These are phyloP conservation scores for Sturmia bella DNA, from an alignment of 2,888 invertebrate species.

Conservation along the genomic window DNA sequence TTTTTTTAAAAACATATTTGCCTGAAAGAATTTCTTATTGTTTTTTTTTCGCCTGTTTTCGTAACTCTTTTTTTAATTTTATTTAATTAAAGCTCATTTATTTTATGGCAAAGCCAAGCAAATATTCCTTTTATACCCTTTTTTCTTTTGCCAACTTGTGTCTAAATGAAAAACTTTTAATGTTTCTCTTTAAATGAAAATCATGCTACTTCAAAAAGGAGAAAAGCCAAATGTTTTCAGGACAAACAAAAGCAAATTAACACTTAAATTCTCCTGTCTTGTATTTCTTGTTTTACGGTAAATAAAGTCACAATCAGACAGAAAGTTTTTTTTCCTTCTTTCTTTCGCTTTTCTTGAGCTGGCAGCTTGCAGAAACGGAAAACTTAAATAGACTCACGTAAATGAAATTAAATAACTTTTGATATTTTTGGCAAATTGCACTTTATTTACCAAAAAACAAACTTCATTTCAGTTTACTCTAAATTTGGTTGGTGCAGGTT, in stretches of 20 bases:
- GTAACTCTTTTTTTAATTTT: too few relatives aligned
- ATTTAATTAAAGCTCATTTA: too few relatives aligned
- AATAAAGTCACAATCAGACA: conserved; percentile 24
- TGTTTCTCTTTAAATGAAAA: neutral
- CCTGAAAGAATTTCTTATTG: too few relatives aligned
- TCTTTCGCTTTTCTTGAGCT: neutral
- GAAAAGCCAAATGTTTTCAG: neutral
- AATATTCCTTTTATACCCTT: too few relatives aligned
- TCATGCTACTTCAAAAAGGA: neutral
- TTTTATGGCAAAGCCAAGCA: too few relatives aligned
- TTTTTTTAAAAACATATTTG: too few relatives aligned
- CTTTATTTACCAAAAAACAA: conserved; percentile 38
- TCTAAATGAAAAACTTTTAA: neutral
- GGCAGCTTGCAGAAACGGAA: neutral
- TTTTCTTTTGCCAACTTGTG: neutral
- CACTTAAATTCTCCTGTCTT: neutral
- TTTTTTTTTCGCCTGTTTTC: too few relatives aligned
- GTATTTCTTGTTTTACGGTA: neutral
- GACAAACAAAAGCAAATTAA: conserved; percentile 10
- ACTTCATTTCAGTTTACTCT: conserved; percentile 19
- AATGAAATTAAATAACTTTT: conserved; percentile 44
- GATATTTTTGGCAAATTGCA: conserved; percentile 42
- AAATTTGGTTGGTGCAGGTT: neutral
- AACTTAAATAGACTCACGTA: conserved; percentile 25
- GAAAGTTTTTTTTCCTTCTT: conserved; percentile 1